Evolutionary conservation across 2,113 vertebrate genomes (phyloP), one percentile per base, ranked within the genome.

Genomic region (Dipodomys ordii): DNA sequence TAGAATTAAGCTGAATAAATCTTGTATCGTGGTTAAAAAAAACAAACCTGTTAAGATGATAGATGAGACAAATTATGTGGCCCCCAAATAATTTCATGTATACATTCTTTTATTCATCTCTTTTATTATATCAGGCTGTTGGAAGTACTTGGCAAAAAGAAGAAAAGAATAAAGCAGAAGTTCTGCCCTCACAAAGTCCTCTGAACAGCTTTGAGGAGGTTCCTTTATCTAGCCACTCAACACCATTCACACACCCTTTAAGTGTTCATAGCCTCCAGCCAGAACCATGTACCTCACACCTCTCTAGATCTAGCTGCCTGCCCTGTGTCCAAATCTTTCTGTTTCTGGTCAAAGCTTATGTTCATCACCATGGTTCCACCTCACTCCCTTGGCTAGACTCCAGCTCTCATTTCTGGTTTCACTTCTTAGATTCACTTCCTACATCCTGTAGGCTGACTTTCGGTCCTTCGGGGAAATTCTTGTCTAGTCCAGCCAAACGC

Each of bases 1-100:
- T 32, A 84, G 81, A 87, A 92, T 77, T 73, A 87, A 72, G 60
- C 10, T 90, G 12, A 28, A 49, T 60, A 77, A 13, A 92, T 69
- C 10, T 88, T 60, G 10, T 49, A 76, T 7, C 20, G 16, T 53
- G 7, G 30, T 76, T 72, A 87, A 77, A 72, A 79, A 86, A 65
- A 57, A 57, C 53, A 57, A 57, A 57, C 53, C 53, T 57, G 53
- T 57, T 3, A 57, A 57, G 53, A 57, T 57, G 53, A 57, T 18
- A 57, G 12, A 57, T 57, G 53, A 16, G 60, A 68, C 53, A 72
- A 28, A 77, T 64, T 93, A 15, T 20, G 4, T 73, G 35, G 44
- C 64, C 49, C 85, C 49, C 62, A 83, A 53, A 57, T 46, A 77
- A 67, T 64, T 91, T 92, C 28, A 62, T 65, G 87, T 69, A 39